phyloP scores from a whole-genome alignment of 2,888 invertebrate species.

The Ferrisia virgata region DNA sequence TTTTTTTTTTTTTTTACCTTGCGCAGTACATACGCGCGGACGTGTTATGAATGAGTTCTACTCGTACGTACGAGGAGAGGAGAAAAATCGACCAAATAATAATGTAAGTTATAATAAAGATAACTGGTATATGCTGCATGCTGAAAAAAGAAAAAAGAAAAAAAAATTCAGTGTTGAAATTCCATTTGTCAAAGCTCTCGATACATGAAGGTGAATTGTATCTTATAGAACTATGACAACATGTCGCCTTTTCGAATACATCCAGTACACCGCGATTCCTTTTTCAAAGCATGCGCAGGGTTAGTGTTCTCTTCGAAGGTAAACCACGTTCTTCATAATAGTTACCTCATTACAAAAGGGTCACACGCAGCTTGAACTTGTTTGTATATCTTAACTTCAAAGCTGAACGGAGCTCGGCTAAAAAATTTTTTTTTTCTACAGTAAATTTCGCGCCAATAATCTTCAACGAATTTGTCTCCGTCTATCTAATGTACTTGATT shows the following conservation, averaged over 20 bases:
- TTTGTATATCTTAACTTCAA: neutral
- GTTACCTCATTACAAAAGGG: constrained; percentile 12
- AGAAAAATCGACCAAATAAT: neutral
- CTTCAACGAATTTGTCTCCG: neutral
- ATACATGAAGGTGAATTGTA: neutral
- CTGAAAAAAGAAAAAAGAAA: too few species aligned
- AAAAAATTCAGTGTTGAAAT: constrained; percentile 4
- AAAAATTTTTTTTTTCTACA: neutral
- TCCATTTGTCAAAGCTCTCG: neutral
- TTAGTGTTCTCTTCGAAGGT: constrained; percentile 17
- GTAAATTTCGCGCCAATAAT: neutral
- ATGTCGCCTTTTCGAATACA: neutral
- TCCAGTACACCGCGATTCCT: neutral
- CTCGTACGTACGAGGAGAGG: neutral
- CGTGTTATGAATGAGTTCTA: constrained; percentile 39
- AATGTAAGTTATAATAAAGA: neutral
- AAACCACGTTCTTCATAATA: neutral
- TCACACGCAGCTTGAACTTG: constrained; percentile 10
- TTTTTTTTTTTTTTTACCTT: constrained; percentile 30
- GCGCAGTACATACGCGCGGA: neutral
- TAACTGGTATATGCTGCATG: neutral
- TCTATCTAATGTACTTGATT: too few species aligned
- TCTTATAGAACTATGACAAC: neutral
- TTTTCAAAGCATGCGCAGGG: neutral
- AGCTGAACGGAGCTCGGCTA: neutral